These are phyloP conservation scores for Patiria miniata DNA, from an alignment of 35 echinoderm and acorn worm genomes.

Conservation along the genomic window DNA sequence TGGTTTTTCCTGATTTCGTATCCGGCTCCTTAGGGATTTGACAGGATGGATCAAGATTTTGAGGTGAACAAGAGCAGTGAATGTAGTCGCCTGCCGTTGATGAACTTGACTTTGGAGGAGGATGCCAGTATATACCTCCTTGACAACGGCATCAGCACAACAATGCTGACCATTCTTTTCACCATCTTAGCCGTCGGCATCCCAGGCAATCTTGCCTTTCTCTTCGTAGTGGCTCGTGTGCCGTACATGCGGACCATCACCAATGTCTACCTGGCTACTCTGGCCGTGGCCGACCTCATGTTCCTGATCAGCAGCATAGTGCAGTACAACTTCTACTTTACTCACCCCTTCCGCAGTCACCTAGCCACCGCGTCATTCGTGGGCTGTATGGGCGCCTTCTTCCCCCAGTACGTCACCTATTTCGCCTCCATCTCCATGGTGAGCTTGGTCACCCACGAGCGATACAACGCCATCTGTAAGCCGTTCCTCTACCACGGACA, in stretches of 20 bases:
- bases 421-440: constrained; percentile 39
- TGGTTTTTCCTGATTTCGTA: no score
- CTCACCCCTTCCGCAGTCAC: background rate
- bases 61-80: background rate
- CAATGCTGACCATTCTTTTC: constrained; percentile 36
- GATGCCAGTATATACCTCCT: background rate
- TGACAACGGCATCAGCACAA: background rate
- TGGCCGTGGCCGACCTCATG: constrained; percentile 51
- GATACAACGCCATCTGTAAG: constrained; percentile 61
- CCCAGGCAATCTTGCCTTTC: constrained; percentile 44
- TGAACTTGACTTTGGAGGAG: background rate
- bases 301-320: constrained; percentile 27
- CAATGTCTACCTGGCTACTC: constrained; percentile 54
- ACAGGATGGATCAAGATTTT: no score
- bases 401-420: constrained; percentile 23
- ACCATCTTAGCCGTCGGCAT: constrained; percentile 38
- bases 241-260: constrained; percentile 54
- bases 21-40: no score
- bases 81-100: background rate
- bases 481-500: background rate
- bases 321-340: constrained; percentile 8
- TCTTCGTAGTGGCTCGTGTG: constrained; percentile 53
- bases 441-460: constrained; percentile 29
- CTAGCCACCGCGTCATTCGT: background rate
- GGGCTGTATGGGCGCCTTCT: constrained; percentile 21